phyloP scores from a whole-genome alignment of 1,140 invertebrate genomes.

The Caenorhabditis tropicalis region DNA sequence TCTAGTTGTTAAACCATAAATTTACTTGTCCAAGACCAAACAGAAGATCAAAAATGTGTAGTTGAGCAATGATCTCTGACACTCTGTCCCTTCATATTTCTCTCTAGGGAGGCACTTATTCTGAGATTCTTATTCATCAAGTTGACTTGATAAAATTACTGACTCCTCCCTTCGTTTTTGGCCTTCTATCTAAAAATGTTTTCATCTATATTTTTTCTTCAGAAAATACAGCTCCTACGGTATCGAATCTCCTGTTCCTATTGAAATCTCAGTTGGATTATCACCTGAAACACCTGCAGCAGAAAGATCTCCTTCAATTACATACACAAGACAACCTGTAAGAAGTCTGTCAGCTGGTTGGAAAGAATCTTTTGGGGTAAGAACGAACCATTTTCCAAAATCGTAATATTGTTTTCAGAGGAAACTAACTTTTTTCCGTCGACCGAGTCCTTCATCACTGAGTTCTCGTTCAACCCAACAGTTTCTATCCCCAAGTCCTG shows the following conservation, averaged over 20 bases:
- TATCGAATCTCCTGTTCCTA: not conserved
- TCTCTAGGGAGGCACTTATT: not conserved
- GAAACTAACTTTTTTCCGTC: not conserved
- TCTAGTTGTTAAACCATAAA: too few species aligned
- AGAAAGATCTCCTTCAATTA: not conserved
- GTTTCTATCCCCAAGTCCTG: conserved; percentile 16
- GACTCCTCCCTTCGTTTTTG: not conserved
- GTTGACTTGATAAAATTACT: not conserved
- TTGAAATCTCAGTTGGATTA: not conserved
- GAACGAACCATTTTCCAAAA: not conserved
- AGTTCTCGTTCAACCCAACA: conserved; percentile 6
- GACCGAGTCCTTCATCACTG: not conserved
- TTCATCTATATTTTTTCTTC: not conserved
- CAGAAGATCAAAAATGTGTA: too few species aligned
- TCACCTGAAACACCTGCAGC: too few species aligned
- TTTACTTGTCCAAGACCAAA: too few species aligned
- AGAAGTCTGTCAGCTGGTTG: conserved; percentile 11
- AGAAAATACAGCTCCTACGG: conserved; percentile 37
- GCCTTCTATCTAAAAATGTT: not conserved
- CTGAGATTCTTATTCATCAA: not conserved
- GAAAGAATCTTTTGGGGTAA: conserved; percentile 12
- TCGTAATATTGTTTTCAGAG: not conserved
- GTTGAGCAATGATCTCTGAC: not conserved
- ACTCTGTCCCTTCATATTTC: not conserved
- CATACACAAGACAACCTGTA: not conserved